Base-by-base conservation (phyloP, 2,797 vertebrate genomes). In the Crypturellus tataupa region DNA sequence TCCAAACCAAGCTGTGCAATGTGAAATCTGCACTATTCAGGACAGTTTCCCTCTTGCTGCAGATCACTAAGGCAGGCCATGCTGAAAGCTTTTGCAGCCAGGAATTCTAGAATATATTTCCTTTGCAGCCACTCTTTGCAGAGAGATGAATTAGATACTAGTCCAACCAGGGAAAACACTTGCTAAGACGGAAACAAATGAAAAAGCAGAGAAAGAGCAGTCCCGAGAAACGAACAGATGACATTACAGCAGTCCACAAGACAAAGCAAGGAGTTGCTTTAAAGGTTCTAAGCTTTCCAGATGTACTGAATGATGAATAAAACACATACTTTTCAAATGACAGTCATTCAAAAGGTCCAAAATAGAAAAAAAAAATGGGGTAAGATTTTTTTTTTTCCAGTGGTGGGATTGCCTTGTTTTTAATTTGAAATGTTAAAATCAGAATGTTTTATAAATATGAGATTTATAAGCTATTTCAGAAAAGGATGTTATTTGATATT, bases 51-150 rank as follows among this genome's bases (percentile, higher is more conserved):
- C 44, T 77, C 25, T 4, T 11, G 60, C 73, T 76, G 71, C 23
- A 79, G 47, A 84, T 1, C 31, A 65, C 42, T 51, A 24, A 29
- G 35, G 67, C 80, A 93, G 62, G 60, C 85, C 3, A 37, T 85
- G 73, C 59, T 68, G 51, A 89, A 80, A 92, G 60, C 56, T 64
- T 67, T 82, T 35, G 27, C 13, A 37, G 17, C n/a, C 73, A 91
- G 80, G 82, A 92, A 94, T 73, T 79, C 71, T 64, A 84, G 44
- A 86, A 46, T 15, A 12, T 33, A 75, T 86, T 77, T 95, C 68
- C 76, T 81, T 70, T 80, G 62, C 44, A 68, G 65, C 25, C 89
- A 6, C n/a, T 56, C 44, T 93, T 65, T 70, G 51, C 60, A 25
- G 79, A 64, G 20, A 91, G 40, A 23, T 80, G 80, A 89, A 77